Evolutionary conservation across 2,888 invertebrate species (phyloP).

Genomic region (Caenorhabditis sp.): DNA sequence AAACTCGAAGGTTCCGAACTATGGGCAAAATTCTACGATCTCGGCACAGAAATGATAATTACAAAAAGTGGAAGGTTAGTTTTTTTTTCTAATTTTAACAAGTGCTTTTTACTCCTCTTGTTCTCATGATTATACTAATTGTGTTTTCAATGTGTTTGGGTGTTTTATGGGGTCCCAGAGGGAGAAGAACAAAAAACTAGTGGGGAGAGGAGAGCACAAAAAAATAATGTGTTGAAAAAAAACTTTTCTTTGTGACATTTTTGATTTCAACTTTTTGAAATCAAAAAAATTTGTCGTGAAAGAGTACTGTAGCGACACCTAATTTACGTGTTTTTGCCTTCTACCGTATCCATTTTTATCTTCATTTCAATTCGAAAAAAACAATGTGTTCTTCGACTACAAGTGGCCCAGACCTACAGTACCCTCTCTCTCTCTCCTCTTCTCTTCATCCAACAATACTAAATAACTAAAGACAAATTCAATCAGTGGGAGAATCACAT

Average conservation of each 20-base stretch:
- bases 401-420: conserved; percentile 2
- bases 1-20: conserved; percentile 92
- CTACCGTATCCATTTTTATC: too few species aligned
- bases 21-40: conserved; percentile 89
- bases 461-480: conserved; percentile 1
- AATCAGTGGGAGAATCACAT: neutral
- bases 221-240: neutral
- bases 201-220: neutral
- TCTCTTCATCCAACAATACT: neutral
- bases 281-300: conserved; percentile 2
- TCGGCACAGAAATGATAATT: conserved; percentile 97
- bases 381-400: too few species aligned
- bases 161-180: neutral
- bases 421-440: neutral
- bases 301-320: too few species aligned
- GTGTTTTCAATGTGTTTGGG: neutral
- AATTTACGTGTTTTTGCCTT: too few species aligned
- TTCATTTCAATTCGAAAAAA: too few species aligned
- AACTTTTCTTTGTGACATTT: neutral
- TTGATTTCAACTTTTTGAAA: neutral
- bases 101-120: conserved; percentile 4
- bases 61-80: conserved; percentile 91
- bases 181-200: neutral
- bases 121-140: conserved; percentile 1
- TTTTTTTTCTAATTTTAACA: conserved; percentile 3